Conservation (phyloP, 35 echinoderm and acorn worm genomes). For the Amphiura filiformis region DNA sequence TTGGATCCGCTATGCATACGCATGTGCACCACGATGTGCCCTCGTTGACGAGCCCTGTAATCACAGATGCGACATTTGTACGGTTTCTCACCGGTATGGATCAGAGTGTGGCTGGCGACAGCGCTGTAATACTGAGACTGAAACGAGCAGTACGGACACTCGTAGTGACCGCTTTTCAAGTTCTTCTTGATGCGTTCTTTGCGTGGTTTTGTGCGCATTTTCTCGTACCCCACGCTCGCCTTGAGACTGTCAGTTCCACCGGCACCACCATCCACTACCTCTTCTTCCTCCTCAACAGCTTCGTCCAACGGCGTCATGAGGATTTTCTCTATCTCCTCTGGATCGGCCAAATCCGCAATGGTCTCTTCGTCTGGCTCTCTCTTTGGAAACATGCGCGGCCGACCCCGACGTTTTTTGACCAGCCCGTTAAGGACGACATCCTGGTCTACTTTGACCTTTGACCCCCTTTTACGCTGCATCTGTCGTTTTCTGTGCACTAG, state of each 20-base stretch:
- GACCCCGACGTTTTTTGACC: no score
- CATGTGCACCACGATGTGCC: conserved; percentile 88
- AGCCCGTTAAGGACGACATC: no score
- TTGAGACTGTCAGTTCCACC: background rate
- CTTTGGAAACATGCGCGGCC: no score
- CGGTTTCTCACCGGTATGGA: conserved; percentile 83
- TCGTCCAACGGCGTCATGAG: background rate
- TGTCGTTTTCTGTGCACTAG: no score
- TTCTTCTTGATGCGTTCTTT: conserved; percentile 41
- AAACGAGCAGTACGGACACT: conserved; percentile 71
- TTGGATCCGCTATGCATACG: conserved; percentile 81
- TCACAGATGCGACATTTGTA: conserved; percentile 68
- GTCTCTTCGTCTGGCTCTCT: no score
- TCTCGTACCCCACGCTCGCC: background rate
- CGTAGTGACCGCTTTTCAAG: conserved; percentile 46
- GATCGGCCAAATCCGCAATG: background rate
- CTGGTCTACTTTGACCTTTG: no score
- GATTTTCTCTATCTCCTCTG: background rate
- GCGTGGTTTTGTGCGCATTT: background rate
- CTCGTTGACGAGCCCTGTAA: conserved; percentile 68
- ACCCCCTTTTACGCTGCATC: no score
- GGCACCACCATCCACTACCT: background rate
- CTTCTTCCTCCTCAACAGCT: background rate
- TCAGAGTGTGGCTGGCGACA: conserved; percentile 71
- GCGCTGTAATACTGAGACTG: conserved; percentile 74